These are phyloP conservation scores for Stenopsyche tienmushanensis DNA, from an alignment of 1,140 invertebrate genomes.

Conservation along the genomic window DNA sequence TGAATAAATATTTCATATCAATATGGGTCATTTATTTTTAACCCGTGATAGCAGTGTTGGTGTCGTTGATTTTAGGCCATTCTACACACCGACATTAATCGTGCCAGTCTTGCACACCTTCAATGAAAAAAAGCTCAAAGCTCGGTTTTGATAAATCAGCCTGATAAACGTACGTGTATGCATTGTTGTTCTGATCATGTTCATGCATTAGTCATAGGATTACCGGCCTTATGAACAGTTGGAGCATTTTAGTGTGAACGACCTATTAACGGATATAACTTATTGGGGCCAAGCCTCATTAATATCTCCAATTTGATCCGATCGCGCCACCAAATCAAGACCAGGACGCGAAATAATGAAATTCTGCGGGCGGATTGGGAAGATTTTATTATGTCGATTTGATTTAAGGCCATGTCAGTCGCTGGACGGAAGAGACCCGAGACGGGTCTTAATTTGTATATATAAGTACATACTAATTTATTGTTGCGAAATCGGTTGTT, in stretches of 20 bases:
- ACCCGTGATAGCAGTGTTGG: no score
- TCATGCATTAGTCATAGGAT: constrained; percentile 17
- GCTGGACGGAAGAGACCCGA: no score
- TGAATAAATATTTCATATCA: no score
- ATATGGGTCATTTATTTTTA: no score
- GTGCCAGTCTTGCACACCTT: neutral
- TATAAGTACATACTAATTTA: neutral
- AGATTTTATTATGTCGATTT: no score
- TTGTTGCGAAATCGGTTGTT: neutral
- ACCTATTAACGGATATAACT: constrained; percentile 19
- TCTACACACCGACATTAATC: neutral
- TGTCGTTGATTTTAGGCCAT: neutral
- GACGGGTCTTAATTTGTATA: no score
- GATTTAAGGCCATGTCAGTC: no score
- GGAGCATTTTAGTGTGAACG: constrained; percentile 10
- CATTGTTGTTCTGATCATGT: constrained; percentile 19
- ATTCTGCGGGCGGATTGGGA: no score
- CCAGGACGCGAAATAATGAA: no score
- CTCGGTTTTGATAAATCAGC: constrained; percentile 16
- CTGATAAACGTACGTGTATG: constrained; percentile 11
- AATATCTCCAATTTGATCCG: neutral
- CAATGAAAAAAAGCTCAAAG: neutral
- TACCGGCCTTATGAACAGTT: neutral
- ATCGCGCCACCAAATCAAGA: neutral
- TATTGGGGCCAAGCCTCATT: neutral